Conservation (phyloP, 2,888 invertebrate genomes). For the Erebia aethiops region DNA sequence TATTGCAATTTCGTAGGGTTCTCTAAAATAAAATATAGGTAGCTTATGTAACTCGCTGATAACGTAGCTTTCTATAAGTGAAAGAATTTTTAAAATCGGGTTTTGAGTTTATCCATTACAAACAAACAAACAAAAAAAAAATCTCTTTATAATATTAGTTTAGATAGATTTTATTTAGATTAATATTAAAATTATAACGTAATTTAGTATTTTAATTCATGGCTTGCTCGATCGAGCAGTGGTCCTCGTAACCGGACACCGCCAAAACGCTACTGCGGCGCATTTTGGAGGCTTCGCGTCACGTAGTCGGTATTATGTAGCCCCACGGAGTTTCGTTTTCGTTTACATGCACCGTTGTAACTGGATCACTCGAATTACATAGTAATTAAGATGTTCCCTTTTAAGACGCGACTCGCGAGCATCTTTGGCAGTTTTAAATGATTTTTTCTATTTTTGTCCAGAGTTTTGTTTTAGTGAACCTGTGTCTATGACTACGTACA, state of each 20-base stretch:
- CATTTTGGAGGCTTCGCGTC: constrained; percentile 73
- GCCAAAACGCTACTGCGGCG: constrained; percentile 75
- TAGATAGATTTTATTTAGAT: neutral
- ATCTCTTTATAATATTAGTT: too few relatives aligned
- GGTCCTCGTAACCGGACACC: constrained; percentile 65
- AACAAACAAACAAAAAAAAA: too few relatives aligned
- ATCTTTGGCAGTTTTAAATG: neutral
- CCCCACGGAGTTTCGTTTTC: constrained; percentile 68
- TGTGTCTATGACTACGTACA: too few relatives aligned
- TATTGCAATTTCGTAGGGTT: too few relatives aligned
- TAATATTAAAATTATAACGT: constrained; percentile 7
- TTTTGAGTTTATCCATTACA: too few relatives aligned
- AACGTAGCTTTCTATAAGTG: too few relatives aligned
- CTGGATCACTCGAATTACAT: constrained; percentile 48
- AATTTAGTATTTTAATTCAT: constrained; percentile 23
- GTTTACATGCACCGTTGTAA: constrained; percentile 71
- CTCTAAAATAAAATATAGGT: too few relatives aligned
- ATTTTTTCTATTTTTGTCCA: neutral
- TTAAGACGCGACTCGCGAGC: constrained; percentile 18
- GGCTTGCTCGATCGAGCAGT: constrained; percentile 38
- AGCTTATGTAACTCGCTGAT: too few relatives aligned
- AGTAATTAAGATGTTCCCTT: constrained; percentile 37
- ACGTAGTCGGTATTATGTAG: constrained; percentile 55
- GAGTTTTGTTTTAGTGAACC: neutral
- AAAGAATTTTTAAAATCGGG: too few relatives aligned